phyloP scores from a whole-genome alignment of 2,113 vertebrate genomes.

The Callionymus lyra region DNA sequence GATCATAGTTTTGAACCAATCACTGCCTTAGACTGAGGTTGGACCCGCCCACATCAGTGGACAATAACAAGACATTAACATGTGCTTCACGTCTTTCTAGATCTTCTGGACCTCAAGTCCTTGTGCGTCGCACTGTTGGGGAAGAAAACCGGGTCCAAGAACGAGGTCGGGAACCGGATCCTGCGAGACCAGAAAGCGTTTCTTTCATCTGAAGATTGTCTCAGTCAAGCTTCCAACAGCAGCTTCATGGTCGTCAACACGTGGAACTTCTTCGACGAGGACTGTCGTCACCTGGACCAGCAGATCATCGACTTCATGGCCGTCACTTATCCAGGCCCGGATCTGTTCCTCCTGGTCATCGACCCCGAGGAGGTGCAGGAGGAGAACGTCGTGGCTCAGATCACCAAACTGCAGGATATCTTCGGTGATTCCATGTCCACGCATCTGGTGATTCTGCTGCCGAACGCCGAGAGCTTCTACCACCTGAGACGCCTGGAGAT shows the following conservation, averaged over 20 bases:
- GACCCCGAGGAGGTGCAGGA: constrained; percentile 1
- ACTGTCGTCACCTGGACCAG: constrained; percentile 1
- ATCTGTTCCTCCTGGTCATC: constrained; percentile 14
- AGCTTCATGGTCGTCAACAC: constrained; percentile 1
- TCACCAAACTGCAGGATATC: neutral
- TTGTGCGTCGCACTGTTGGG: constrained; percentile 8
- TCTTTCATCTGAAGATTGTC: rapidly evolving
- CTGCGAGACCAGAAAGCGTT: rapidly evolving
- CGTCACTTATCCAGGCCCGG: neutral
- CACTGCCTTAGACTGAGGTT: too few relatives aligned
- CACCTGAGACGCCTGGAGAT: neutral
- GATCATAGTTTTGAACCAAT: too few relatives aligned
- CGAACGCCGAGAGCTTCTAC: rapidly evolving
- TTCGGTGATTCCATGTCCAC: neutral
- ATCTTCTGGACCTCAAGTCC: neutral
- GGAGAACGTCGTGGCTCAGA: neutral
- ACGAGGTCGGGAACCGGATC: neutral
- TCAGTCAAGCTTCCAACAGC: neutral
- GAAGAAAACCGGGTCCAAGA: neutral
- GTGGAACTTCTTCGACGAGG: constrained; percentile 9
- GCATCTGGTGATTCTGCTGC: constrained; percentile 2
- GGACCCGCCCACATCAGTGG: too few relatives aligned
- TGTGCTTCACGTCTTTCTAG: neutral
- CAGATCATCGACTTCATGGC: constrained; percentile 25
- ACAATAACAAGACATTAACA: too few relatives aligned